These are phyloP conservation scores for Frieseomelitta varia DNA, from an alignment of 1,140 invertebrate genomes.

Conservation along the genomic window DNA sequence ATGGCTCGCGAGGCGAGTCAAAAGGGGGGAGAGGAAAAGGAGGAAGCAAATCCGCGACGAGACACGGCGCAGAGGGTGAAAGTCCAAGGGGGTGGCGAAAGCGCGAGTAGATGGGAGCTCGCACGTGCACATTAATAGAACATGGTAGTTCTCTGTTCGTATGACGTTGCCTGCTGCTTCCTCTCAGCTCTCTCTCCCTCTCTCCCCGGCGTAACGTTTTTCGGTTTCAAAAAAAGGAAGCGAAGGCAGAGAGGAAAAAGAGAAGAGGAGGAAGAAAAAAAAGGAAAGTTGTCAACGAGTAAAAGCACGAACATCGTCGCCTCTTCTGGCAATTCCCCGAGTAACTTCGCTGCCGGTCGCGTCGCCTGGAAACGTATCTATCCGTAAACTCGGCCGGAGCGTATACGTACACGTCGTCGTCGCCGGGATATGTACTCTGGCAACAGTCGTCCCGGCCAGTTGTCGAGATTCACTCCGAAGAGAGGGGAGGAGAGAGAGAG, in stretches of 20 bases:
- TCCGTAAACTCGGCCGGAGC: constrained; percentile 70
- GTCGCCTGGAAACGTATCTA: constrained; percentile 76
- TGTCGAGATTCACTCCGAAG: constrained; percentile 49
- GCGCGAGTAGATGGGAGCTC: constrained; percentile 52
- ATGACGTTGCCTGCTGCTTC: not conserved
- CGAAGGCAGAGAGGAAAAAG: not conserved
- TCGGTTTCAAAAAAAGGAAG: constrained; percentile 32
- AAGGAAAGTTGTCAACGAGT: constrained; percentile 65
- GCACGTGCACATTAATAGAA: constrained; percentile 74
- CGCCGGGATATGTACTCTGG: constrained; percentile 54
- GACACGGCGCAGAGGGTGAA: not conserved
- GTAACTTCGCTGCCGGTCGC: constrained; percentile 73
- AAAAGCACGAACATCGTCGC: constrained; percentile 63
- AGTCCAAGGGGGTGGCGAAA: constrained; percentile 10
- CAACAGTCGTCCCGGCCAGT: constrained; percentile 31
- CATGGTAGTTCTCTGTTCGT: constrained; percentile 46
- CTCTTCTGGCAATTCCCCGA: constrained; percentile 66
- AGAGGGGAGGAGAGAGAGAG: constrained; percentile 48
- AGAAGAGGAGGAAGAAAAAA: not conserved
- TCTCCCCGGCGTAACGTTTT: constrained; percentile 49
- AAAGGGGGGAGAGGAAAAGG: not conserved
- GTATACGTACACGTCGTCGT: constrained; percentile 46
- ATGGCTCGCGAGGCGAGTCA: not conserved
- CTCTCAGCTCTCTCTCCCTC: not conserved
- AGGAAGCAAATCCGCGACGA: constrained; percentile 11